Percentiles rank a stretch among this genome's conserved stretches.
Conservation (phyloP, 1,140 invertebrate species). For the Pogonognathellus flavescens region DNA sequence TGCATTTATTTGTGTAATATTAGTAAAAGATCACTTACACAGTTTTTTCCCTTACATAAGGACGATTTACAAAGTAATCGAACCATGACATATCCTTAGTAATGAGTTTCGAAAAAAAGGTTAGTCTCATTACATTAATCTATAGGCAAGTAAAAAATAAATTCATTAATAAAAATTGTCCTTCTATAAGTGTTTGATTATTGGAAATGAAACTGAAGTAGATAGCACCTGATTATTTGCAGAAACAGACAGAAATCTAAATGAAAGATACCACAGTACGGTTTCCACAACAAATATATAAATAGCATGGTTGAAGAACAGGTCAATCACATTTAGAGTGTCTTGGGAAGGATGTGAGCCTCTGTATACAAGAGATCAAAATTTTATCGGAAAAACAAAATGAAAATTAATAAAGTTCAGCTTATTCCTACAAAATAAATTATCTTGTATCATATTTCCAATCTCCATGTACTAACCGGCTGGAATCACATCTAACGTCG, state of each 20-base stretch:
- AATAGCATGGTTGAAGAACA: background rate
- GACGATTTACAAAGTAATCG: constrained; percentile 27
- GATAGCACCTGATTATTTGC: background rate
- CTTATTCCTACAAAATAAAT: too few species aligned
- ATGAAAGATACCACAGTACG: background rate
- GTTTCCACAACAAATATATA: background rate
- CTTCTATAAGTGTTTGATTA: background rate
- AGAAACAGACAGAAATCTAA: background rate
- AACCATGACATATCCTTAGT: constrained; percentile 55
- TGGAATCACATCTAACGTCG: background rate
- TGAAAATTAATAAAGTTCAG: too few species aligned
- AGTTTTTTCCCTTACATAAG: constrained; percentile 33
- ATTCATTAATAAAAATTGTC: background rate
- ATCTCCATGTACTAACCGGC: background rate
- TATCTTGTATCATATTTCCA: too few species aligned
- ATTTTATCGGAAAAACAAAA: too few species aligned
- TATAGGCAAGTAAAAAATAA: background rate
- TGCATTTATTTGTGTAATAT: too few species aligned
- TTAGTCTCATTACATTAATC: constrained; percentile 3
- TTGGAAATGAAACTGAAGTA: background rate
- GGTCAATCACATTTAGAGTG: background rate
- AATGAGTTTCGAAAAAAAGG: constrained; percentile 43
- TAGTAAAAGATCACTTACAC: background rate
- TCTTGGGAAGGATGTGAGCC: too few species aligned
- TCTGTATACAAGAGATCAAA: too few species aligned